Conservation (phyloP, 2,888 invertebrate species). For the Protonemura montana region DNA sequence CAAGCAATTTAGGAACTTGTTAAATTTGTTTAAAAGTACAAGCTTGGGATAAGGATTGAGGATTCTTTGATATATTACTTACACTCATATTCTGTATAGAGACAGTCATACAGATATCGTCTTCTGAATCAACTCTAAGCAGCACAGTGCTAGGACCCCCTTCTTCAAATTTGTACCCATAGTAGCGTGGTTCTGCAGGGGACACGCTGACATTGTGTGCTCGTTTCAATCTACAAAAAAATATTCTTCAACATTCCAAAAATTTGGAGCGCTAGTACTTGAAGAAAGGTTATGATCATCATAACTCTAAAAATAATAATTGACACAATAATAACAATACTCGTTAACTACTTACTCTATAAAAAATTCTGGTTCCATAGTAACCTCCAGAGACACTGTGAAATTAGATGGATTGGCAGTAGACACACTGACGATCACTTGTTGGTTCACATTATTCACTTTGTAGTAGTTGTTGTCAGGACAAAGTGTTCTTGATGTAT, state of each 20-base stretch:
- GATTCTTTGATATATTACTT: slow-evolving; percentile 54
- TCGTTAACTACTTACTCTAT: slow-evolving; percentile 56
- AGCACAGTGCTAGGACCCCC: slow-evolving; percentile 63
- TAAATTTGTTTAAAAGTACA: slow-evolving; percentile 37
- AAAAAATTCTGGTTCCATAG: slow-evolving; percentile 67
- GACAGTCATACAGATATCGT: slow-evolving; percentile 76
- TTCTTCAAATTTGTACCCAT: slow-evolving; percentile 64
- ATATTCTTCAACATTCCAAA: no score
- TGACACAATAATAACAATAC: no score
- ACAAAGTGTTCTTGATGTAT: slow-evolving; percentile 70
- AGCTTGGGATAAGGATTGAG: slow-evolving; percentile 29
- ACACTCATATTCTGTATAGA: slow-evolving; percentile 81
- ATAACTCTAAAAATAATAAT: no score
- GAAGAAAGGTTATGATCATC: no score
- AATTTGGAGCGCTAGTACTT: no score
- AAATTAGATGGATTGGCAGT: slow-evolving; percentile 69
- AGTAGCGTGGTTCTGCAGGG: slow-evolving; percentile 69
- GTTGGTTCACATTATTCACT: slow-evolving; percentile 49
- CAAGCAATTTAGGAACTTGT: slow-evolving; percentile 54
- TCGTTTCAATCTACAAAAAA: slow-evolving; percentile 53
- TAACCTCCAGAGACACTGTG: slow-evolving; percentile 67
- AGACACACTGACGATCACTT: slow-evolving; percentile 71
- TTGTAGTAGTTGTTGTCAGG: slow-evolving; percentile 64
- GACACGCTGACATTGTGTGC: slow-evolving; percentile 56
- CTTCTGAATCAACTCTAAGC: slow-evolving; percentile 70